Percentiles rank a stretch among this genome's conserved stretches.
These are phyloP conservation scores for Piezodorus guildinii DNA, from an alignment of 1,140 invertebrate species.

Conservation along the genomic window DNA sequence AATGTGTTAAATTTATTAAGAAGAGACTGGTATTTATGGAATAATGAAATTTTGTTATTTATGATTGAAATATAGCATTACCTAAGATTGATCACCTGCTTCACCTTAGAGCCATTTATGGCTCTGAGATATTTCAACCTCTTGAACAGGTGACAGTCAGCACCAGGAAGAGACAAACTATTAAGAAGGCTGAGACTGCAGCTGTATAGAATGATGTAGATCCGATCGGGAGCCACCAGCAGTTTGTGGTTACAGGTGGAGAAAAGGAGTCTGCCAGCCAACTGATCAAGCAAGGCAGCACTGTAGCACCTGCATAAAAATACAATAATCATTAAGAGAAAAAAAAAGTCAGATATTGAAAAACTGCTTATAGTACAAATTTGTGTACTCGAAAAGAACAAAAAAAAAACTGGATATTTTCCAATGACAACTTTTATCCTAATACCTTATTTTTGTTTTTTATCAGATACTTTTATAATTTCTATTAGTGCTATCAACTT, in stretches of 20 bases:
- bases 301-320: not conserved
- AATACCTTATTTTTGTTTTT: too few relatives aligned
- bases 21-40: too few relatives aligned
- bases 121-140: slow-evolving; percentile 24
- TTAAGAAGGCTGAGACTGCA: slow-evolving; percentile 39
- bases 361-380: too few relatives aligned
- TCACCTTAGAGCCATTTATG: slow-evolving; percentile 18
- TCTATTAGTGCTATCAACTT: too few relatives aligned
- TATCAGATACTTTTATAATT: too few relatives aligned
- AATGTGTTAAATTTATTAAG: too few relatives aligned
- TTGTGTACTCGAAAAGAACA: too few relatives aligned
- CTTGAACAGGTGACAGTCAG: not conserved
- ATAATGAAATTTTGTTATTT: too few relatives aligned
- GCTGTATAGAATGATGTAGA: slow-evolving; percentile 46
- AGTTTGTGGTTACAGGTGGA: not conserved
- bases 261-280: not conserved
- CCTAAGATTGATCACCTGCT: not conserved
- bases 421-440: too few relatives aligned
- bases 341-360: too few relatives aligned
- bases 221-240: slow-evolving; percentile 45
- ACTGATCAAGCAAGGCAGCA: not conserved
- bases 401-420: too few relatives aligned
- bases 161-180: slow-evolving; percentile 35
- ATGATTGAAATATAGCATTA: too few relatives aligned
- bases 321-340: not conserved